Percentiles rank a stretch among this genome's conserved stretches.
Conservation (phyloP, 2,113 vertebrate genomes). For the Pogonocichla stellata region DNA sequence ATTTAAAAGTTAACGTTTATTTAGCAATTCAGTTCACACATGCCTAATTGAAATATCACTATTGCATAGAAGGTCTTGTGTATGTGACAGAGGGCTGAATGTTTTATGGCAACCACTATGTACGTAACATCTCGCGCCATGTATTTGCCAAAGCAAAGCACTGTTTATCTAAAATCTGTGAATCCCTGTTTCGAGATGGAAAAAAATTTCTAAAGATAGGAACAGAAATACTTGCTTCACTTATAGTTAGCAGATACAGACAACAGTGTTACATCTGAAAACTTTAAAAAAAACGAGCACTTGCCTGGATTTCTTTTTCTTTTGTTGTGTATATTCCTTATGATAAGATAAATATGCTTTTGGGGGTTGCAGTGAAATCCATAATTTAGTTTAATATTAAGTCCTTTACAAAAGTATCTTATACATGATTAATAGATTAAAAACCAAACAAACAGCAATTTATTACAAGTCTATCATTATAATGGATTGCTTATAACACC, state of each 20-base stretch:
- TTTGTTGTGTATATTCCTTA: neutral
- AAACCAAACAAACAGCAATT: neutral
- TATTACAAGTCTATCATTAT: neutral
- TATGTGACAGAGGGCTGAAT: neutral
- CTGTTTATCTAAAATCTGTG: neutral
- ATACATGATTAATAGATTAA: neutral
- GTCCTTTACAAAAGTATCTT: neutral
- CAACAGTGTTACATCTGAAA: neutral
- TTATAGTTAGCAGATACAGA: neutral
- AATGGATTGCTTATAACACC: neutral
- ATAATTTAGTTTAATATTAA: neutral
- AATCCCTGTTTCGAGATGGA: neutral
- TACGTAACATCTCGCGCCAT: neutral
- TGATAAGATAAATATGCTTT: neutral
- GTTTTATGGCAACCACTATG: neutral
- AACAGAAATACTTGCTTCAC: neutral
- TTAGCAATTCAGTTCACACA: neutral
- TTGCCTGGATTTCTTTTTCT: neutral
- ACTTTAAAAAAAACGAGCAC: neutral
- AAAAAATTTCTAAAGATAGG: neutral
- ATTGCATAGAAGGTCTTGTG: neutral
- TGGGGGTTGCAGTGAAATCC: neutral
- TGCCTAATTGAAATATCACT: neutral
- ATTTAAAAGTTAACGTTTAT: neutral
- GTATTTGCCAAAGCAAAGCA: neutral